Evolutionary conservation across 2,797 vertebrate species (phyloP), one percentile per base, ranked within the genome.

Genomic region (Xiphophorus birchmanni): DNA sequence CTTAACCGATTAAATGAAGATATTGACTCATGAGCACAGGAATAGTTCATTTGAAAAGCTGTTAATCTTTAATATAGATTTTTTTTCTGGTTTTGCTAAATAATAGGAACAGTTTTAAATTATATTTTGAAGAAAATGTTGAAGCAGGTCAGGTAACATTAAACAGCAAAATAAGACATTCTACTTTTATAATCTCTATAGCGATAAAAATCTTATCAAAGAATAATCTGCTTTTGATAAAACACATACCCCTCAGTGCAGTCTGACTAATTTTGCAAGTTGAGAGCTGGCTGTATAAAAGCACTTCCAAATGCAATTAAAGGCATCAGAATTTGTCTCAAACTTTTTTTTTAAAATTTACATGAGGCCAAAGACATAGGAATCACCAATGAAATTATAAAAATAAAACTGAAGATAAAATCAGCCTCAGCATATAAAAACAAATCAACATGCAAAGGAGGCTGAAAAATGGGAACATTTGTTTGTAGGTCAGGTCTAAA

Each of bases 391-490:
- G 63, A 23, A 40, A 40, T 67, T 11, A 67, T 18, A 40, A 42
- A 26, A 26, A 42, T 69, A 42, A 69, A 69, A 69, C 10, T 69
- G 3, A 65, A 65, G 32, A 69, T 21, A 42, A 67, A 67, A 40
- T 37, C 5, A 23, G 17, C 21, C 10, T 58, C 67, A 82, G 80
- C 37, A 79, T 4, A 35, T 73, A 47, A 29, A 48, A 21, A 50
- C 37, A 67, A 69, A 72, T 84, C 76, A 84, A 89, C 74, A 74
- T 86, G 75, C 60, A 47, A 83, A 79, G 3, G 12, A 79, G 12
- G 50, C 74, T 77, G 77, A 88, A 78, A 87, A 26, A 80, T 18
- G 26, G 73, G 71, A 78, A 82, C 52, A 13, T 58, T 42, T 82
- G 80, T 85, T 71, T 82, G 67, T 52, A 44, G 74, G 73, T 60